phyloP scores from a whole-genome alignment of 1,140 invertebrate species.

The Cotesia chilonis region DNA sequence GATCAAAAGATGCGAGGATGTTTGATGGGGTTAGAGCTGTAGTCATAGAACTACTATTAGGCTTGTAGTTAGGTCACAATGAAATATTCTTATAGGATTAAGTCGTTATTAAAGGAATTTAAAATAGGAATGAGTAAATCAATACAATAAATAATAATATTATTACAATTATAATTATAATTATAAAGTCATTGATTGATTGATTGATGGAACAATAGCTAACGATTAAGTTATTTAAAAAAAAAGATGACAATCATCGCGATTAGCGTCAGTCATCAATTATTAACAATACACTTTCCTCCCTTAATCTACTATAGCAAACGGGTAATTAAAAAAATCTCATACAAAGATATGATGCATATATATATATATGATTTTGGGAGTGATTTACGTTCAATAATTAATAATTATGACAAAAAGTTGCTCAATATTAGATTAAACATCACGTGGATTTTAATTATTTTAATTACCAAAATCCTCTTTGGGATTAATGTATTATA shows the following conservation, averaged over 20 bases:
- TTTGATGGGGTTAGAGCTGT: neutral
- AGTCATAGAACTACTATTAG: constrained; percentile 6
- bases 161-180: constrained; percentile 9
- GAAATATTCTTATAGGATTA: constrained; percentile 27
- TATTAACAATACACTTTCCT: constrained; percentile 15
- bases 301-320: constrained; percentile 27
- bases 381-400: constrained; percentile 34
- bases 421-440: constrained; percentile 56
- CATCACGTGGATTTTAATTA: neutral
- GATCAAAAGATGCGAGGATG: constrained; percentile 8
- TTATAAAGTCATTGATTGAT: constrained; percentile 18
- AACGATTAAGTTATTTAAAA: constrained; percentile 49
- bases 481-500: too few relatives aligned
- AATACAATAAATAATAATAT: constrained; percentile 7
- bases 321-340: constrained; percentile 27
- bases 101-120: constrained; percentile 23
- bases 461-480: neutral
- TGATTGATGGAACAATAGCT: constrained; percentile 42
- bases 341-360: constrained; percentile 12
- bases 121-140: constrained; percentile 18
- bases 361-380: constrained; percentile 19
- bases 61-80: constrained; percentile 28
- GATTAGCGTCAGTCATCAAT: constrained; percentile 28
- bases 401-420: constrained; percentile 37
- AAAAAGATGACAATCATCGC: constrained; percentile 56